Evolutionary conservation across 2,113 vertebrate species (phyloP), one percentile per base, ranked within the genome.

Genomic region (Oryzias woworae): DNA sequence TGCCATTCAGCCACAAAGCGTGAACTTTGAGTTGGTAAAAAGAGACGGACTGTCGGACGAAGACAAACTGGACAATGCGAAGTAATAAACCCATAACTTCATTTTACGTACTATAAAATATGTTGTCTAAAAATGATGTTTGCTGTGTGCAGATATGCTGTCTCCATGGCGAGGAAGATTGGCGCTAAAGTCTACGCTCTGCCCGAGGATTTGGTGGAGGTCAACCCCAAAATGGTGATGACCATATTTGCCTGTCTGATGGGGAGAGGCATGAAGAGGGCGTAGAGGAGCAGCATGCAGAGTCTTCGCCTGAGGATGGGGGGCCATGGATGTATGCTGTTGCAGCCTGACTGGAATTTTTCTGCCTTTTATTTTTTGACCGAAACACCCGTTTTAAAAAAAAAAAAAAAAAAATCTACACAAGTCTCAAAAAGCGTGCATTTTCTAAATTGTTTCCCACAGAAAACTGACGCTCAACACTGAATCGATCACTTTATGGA

Each of bases 171-270:
- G 6, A 94, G 96, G 84, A 93, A 94, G 83, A 97, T 97, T 2
- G 95, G 96, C 2, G 92, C 95, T 18, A 92, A 95, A 58, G 94
- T 98, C 22, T 97, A 96, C 0, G 95, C 96, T 48, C 93, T 98
- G 49, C 95, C 96, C 0, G 95, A 96, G 51, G 96, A 98, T 67
- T 86, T 98, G 17, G 94, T 97, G 42, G 95, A 96, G 84, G 87
- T 95, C 76, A 97, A 96, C 59, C 95, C 85, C 12, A 98, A 98
- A 86, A 98, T 97, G 95, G 96, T 97, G 83, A 96, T 98, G 96
- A 98, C 95, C 0, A 92, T 97, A 80, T 98, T 97, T 51, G 87
- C 86, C 58, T 90, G 89, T 41, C 79, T 89, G 66, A 90, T 90
- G 88, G 88, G 76, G 12, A 62, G 83, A 63, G 88, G 88, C 49